These are phyloP conservation scores for Orthonychiurus folsomi DNA, from an alignment of 2,888 invertebrate species.

Conservation along the genomic window DNA sequence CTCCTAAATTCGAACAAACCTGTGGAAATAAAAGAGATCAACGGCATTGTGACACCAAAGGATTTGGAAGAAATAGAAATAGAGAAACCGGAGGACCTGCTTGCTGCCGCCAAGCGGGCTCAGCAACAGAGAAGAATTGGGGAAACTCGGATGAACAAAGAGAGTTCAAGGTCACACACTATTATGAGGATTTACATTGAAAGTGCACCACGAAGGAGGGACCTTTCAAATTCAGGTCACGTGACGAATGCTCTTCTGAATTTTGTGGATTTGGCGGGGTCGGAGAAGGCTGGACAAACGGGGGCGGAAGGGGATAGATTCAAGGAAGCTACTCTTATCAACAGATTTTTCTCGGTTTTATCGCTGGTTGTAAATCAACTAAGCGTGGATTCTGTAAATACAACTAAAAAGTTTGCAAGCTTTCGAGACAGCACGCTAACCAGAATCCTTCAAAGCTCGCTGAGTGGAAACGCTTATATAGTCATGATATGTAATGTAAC, in stretches of 20 bases:
- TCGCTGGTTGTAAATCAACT: constrained; percentile 73
- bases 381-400: constrained; percentile 49
- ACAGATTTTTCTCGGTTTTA: constrained; percentile 61
- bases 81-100: constrained; percentile 55
- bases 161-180: constrained; percentile 79
- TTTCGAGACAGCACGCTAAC: constrained; percentile 81
- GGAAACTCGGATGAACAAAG: constrained; percentile 78
- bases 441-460: constrained; percentile 68
- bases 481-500: constrained; percentile 78
- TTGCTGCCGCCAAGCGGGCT: constrained; percentile 43
- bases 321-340: constrained; percentile 73
- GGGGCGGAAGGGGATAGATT: constrained; percentile 65
- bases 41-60: constrained; percentile 54
- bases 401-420: constrained; percentile 49
- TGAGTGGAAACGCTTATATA: constrained; percentile 81
- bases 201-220: constrained; percentile 37
- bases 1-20: constrained; percentile 53
- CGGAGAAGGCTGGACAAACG: constrained; percentile 71
- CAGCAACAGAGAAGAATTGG: constrained; percentile 65
- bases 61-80: constrained; percentile 56
- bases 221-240: constrained; percentile 49
- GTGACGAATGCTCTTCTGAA: constrained; percentile 71
- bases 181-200: constrained; percentile 73
- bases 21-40: constrained; percentile 48
- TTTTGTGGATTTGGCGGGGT: constrained; percentile 83